These are phyloP conservation scores for Fragariocoptes setiger DNA, from an alignment of 1,140 invertebrate species.

Conservation along the genomic window DNA sequence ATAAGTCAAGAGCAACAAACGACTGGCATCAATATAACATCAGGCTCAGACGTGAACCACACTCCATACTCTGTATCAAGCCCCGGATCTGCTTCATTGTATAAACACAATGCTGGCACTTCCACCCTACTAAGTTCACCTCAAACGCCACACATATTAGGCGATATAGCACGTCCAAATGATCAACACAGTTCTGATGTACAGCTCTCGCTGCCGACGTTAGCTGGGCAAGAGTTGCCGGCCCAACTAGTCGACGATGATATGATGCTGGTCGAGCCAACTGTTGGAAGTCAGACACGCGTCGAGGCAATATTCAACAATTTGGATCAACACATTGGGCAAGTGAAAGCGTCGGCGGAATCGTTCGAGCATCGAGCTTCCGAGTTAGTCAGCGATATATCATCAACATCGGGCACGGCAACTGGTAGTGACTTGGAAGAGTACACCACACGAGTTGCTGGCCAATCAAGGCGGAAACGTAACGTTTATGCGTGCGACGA, in stretches of 20 bases:
- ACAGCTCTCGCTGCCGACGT: too few relatives aligned
- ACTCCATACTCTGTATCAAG: background rate
- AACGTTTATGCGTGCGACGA: background rate
- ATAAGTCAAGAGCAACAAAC: background rate
- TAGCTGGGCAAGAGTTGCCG: too few relatives aligned
- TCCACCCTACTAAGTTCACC: background rate
- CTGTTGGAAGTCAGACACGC: background rate
- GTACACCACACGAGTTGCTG: background rate
- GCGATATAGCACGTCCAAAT: background rate
- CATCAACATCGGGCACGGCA: background rate
- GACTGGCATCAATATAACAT: too few relatives aligned
- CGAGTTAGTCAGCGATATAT: background rate
- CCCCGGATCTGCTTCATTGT: background rate
- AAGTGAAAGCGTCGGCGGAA: background rate
- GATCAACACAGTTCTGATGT: background rate
- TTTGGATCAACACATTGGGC: background rate
- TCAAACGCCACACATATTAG: background rate
- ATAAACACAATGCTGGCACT: background rate
- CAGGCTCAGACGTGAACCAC: too few relatives aligned
- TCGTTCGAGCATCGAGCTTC: too few relatives aligned
- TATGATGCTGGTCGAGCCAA: background rate
- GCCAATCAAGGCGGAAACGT: too few relatives aligned
- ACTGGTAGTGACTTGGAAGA: background rate
- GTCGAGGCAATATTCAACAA: background rate
- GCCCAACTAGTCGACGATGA: too few relatives aligned